These are phyloP conservation scores for Protula sp. DNA, from an alignment of 2,888 invertebrate species.

Conservation along the genomic window DNA sequence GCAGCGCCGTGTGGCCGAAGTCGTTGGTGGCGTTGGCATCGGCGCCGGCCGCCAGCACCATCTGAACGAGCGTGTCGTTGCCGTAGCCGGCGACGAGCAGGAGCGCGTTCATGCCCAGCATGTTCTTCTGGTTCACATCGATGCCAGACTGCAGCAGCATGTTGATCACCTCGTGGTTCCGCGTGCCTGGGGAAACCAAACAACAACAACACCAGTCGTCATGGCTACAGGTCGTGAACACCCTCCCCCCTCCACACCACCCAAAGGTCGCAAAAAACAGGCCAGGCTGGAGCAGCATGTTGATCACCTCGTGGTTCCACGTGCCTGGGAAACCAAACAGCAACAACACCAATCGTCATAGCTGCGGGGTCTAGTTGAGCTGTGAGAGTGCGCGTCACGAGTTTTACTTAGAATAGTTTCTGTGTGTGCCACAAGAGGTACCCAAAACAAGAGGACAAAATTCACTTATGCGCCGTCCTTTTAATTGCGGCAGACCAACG, in stretches of 20 bases:
- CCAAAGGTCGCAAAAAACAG: slow-evolving; percentile 2
- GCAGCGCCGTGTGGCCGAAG: slow-evolving; percentile 30
- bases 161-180: slow-evolving; percentile 24
- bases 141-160: slow-evolving; percentile 22
- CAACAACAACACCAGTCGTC: not conserved
- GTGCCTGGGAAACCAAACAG: slow-evolving; percentile 16
- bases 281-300: slow-evolving; percentile 19
- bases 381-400: too few relatives aligned
- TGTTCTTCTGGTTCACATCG: slow-evolving; percentile 29
- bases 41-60: slow-evolving; percentile 24
- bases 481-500: too few relatives aligned
- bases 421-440: too few relatives aligned
- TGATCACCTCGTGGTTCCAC: slow-evolving; percentile 24
- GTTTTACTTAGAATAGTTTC: too few relatives aligned
- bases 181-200: slow-evolving; percentile 16
- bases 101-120: slow-evolving; percentile 29
- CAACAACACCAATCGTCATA: not conserved
- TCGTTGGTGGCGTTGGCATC: slow-evolving; percentile 25
- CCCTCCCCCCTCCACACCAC: not conserved
- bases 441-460: too few relatives aligned
- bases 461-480: too few relatives aligned
- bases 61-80: slow-evolving; percentile 21
- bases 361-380: too few relatives aligned
- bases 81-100: slow-evolving; percentile 29
- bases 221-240: not conserved